Conservation (phyloP, 2,797 vertebrate species). For the Cottoperca gobio region DNA sequence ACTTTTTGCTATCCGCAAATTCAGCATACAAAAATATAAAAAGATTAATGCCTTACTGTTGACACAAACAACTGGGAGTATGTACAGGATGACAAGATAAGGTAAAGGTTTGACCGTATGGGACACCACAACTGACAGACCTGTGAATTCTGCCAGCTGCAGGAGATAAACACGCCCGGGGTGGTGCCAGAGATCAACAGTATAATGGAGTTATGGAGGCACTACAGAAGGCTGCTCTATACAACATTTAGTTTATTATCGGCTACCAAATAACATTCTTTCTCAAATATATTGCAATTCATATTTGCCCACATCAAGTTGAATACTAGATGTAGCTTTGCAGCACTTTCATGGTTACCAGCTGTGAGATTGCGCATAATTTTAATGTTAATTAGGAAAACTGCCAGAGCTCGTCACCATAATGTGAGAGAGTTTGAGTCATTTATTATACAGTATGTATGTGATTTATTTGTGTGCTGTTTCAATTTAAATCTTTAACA, state of each 20-base stretch:
- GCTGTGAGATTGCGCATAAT: conserved; percentile 2
- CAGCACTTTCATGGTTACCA: not conserved
- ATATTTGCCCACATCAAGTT: not conserved
- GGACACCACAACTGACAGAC: conserved; percentile 2
- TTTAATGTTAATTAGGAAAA: conserved; percentile 12
- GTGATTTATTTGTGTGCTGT: conserved; percentile 3
- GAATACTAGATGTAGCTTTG: not conserved
- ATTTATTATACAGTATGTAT: not conserved
- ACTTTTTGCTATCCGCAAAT: not conserved
- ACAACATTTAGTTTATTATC: not conserved
- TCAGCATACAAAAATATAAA: conserved; percentile 6
- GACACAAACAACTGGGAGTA: conserved; percentile 11
- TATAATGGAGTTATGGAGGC: not conserved
- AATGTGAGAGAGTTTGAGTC: not conserved
- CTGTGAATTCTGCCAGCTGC: conserved; percentile 15
- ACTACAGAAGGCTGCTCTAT: not conserved
- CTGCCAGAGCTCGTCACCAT: not conserved
- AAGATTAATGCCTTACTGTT: not conserved
- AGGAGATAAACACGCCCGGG: conserved; percentile 1
- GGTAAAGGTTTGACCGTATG: conserved; percentile 15
- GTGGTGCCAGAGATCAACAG: conserved; percentile 8
- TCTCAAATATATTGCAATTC: not conserved
- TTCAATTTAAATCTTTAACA: too few species aligned
- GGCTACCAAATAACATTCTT: not conserved
- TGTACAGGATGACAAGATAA: conserved; percentile 30